A percentile compares a stretch with the other conserved stretches of the same genome.
Evolutionary conservation across 2,113 vertebrate species (phyloP).

Genomic region (Cyprinodon tularosa): DNA sequence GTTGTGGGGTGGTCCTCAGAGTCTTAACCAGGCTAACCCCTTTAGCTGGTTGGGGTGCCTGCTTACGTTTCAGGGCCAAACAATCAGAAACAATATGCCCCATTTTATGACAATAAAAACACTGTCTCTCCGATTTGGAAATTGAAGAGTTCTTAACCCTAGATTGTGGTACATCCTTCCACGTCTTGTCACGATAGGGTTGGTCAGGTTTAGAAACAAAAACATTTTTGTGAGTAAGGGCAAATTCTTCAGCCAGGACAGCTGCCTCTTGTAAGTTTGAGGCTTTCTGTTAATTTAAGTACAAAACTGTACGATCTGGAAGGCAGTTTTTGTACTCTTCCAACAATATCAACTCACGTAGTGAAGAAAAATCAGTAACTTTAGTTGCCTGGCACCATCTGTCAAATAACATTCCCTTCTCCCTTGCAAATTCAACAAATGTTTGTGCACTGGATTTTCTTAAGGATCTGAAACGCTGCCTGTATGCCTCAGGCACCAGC

Average conservation of each 20-base stretch:
- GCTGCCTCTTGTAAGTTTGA: neutral
- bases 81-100: neutral
- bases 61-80: neutral
- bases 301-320: neutral
- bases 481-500: neutral
- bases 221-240: neutral
- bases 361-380: neutral
- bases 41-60: neutral
- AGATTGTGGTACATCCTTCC: neutral
- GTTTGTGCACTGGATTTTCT: neutral
- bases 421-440: neutral
- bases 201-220: neutral
- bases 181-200: neutral
- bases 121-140: neutral
- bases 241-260: neutral
- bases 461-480: neutral
- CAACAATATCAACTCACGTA: neutral
- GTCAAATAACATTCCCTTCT: neutral
- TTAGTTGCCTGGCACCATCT: neutral
- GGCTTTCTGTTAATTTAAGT: neutral
- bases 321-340: neutral
- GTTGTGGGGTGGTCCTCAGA: neutral
- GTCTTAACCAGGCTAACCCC: neutral
- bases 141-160: neutral
- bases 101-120: neutral